Conservation (phyloP, 2,888 invertebrate genomes). For the Rosalia funebris region DNA sequence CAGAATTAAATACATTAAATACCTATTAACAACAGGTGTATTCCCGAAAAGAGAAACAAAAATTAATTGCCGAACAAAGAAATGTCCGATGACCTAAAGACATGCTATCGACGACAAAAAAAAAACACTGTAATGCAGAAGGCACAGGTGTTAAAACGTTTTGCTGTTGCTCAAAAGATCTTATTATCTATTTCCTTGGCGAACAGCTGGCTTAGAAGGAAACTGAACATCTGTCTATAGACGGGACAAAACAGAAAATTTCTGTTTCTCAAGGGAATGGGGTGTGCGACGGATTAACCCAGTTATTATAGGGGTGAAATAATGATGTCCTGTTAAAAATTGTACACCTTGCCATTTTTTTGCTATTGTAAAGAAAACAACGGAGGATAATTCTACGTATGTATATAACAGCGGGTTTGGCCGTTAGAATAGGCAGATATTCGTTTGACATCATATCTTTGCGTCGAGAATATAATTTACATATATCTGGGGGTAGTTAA, state of each 20-base stretch:
- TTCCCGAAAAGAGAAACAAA: neutral
- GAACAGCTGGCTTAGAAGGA: slow-evolving; percentile 49
- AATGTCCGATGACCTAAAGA: slow-evolving; percentile 14
- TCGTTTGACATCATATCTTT: too few relatives aligned
- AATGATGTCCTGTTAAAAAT: neutral
- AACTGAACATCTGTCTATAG: slow-evolving; percentile 46
- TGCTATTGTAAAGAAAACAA: too few relatives aligned
- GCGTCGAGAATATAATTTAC: too few relatives aligned
- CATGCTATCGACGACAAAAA: too few relatives aligned
- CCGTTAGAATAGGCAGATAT: too few relatives aligned
- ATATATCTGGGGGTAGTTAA: too few relatives aligned
- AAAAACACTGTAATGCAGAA: slow-evolving; percentile 3
- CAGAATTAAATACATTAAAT: slow-evolving; percentile 6
- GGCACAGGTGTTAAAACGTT: slow-evolving; percentile 43
- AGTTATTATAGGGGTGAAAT: slow-evolving; percentile 28
- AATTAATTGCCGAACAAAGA: slow-evolving; percentile 18
- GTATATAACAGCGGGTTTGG: too few relatives aligned
- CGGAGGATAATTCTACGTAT: too few relatives aligned
- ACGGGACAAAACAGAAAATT: slow-evolving; percentile 24
- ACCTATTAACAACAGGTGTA: slow-evolving; percentile 16
- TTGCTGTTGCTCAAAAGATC: slow-evolving; percentile 49
- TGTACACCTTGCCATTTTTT: neutral
- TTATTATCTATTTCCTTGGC: slow-evolving; percentile 50
- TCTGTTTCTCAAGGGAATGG: neutral
- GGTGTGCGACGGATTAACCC: slow-evolving; percentile 22